Evolutionary conservation across 2,888 invertebrate species (phyloP).

Genomic region (Lucinisca nassula): DNA sequence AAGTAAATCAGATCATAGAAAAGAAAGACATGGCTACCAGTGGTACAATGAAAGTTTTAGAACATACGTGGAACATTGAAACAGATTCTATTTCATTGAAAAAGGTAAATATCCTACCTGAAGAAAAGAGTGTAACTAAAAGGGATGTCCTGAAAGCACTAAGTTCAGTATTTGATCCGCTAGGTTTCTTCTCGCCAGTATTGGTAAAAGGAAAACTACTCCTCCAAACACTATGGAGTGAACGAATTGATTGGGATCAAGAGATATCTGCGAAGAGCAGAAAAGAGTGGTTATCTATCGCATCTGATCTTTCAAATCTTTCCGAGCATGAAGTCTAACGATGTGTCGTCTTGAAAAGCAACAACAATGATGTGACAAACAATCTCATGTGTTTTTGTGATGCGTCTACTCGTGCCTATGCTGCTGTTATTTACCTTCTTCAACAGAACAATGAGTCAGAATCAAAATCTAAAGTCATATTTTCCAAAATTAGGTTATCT

Average conservation of each 20-base stretch:
- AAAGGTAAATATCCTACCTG: not conserved
- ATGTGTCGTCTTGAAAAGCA: not conserved
- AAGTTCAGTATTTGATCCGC: not conserved
- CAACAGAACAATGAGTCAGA: not conserved
- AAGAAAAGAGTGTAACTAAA: not conserved
- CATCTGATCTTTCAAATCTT: not conserved
- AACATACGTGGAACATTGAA: constrained; percentile 33
- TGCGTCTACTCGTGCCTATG: not conserved
- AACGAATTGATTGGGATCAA: not conserved
- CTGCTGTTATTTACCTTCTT: not conserved
- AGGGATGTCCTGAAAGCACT: not conserved
- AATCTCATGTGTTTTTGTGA: not conserved
- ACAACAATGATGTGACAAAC: not conserved
- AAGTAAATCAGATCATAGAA: not conserved
- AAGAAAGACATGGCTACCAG: not conserved
- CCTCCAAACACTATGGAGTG: not conserved
- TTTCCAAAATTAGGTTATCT: constrained; percentile 28
- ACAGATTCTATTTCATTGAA: not conserved
- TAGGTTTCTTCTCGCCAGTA: not conserved
- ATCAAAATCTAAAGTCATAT: constrained; percentile 3
- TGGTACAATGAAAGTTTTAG: constrained; percentile 6
- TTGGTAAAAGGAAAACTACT: not conserved
- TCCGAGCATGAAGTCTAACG: not conserved
- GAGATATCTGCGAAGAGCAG: not conserved
- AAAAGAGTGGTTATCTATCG: not conserved